Base-by-base conservation (phyloP, 2,797 vertebrate species). In the Luscinia luscinia region DNA sequence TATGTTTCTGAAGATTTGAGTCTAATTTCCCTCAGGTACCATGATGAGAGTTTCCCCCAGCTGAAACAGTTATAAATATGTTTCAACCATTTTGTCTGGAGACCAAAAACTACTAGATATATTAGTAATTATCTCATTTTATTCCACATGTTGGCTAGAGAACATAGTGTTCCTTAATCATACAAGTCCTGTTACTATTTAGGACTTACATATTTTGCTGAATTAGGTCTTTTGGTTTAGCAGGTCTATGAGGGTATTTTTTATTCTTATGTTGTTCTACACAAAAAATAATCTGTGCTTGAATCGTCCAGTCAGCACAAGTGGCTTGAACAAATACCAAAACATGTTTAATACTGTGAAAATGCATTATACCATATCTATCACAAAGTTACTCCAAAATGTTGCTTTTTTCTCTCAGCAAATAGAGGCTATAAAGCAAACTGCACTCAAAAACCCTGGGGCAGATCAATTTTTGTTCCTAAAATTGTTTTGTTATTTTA, bases 401-500 rank as follows among this genome's bases (percentile, higher is more conserved):
- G 78, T 90, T 77, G 30, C 5, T 34, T 77, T 93, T 83, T 88
- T 75, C 84, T 92, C 66, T 87, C 51, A 61, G n/a, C 82, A 85
- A 95, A 89, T 61, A 81, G 27, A 85, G 46, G 63, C 24, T 55
- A 79, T 68, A 77, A 89, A 93, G 51, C 79, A 94, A 92, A 64
- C 18, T 87, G 48, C 18, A 88, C 13, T 51, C 43, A 80, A 82
- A 58, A 92, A 88, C 46, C 86, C 85, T 86, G 17, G 83, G 20
- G 30, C 23, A 93, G 90, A 96, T 90, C 85, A 90, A 94, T 96
- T 95, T 96, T 95, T 84, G 46, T 46, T 30, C 55, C 79, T 54
- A 79, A 89, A 94, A 80, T 94, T 74, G 16, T 36, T 96, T 95
- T 76, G 9, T 30, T 92, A 40, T 62, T 96, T 94, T 94, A 92